These are phyloP conservation scores for Urocynchramus pylzowi DNA, from an alignment of 2,113 vertebrate genomes.

Conservation along the genomic window DNA sequence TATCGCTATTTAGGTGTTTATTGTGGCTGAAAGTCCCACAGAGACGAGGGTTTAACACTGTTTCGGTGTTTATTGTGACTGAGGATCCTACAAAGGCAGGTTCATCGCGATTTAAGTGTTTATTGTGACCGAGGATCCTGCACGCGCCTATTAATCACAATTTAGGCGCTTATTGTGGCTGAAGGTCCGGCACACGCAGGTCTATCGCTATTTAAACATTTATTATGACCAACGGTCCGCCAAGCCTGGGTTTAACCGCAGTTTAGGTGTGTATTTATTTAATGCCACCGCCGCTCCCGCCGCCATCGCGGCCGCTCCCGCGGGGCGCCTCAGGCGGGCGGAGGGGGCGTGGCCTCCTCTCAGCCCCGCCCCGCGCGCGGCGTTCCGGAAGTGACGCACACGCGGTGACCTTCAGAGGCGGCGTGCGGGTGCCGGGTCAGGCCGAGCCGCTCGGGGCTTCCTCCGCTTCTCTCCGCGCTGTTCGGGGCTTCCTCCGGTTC, in stretches of 20 bases:
- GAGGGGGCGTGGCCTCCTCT: rapidly evolving
- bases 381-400: background rate
- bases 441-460: rapidly evolving
- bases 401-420: background rate
- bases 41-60: rapidly evolving
- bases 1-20: too few species aligned
- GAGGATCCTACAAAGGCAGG: rapidly evolving
- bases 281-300: rapidly evolving
- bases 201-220: background rate
- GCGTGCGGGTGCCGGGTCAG: background rate
- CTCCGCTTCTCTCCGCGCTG: rapidly evolving
- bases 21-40: too few species aligned
- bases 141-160: rapidly evolving
- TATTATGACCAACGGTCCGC: rapidly evolving
- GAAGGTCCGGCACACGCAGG: background rate
- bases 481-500: background rate
- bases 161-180: background rate
- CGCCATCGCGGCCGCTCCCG: background rate
- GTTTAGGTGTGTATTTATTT: rapidly evolving
- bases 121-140: too few species aligned
- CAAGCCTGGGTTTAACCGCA: background rate
- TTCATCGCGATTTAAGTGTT: background rate
- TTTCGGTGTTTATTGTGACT: background rate
- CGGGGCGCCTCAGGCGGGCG: background rate
- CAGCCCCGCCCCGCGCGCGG: background rate